Evolutionary conservation across 2,113 vertebrate species (phyloP).

Genomic region (Cryptomyrus ogoouensis): DNA sequence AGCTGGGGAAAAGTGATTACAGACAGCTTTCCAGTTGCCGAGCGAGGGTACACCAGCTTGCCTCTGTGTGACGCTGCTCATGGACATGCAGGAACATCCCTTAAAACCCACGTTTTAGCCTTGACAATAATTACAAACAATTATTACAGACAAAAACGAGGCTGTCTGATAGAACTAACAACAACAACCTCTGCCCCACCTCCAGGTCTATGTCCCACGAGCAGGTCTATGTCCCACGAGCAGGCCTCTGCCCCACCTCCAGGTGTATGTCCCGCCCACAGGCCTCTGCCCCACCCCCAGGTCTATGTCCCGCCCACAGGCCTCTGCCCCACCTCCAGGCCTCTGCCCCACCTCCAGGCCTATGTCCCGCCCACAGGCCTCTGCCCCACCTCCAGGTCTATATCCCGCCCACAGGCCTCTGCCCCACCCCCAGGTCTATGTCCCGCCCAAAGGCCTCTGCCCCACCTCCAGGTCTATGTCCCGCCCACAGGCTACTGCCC

Average conservation of each 20-base stretch:
- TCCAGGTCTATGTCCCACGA: neutral
- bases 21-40: neutral
- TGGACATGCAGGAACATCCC: neutral
- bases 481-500: no score
- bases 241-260: neutral
- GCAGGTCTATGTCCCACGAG: neutral
- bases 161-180: neutral
- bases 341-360: neutral
- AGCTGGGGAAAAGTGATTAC: neutral
- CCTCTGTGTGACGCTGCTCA: neutral
- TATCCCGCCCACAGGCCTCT: no score
- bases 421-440: no score
- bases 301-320: neutral
- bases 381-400: no score
- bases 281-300: neutral
- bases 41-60: neutral
- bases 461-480: no score
- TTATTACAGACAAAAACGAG: neutral
- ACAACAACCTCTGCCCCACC: neutral
- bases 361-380: neutral
- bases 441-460: no score
- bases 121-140: neutral
- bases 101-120: neutral
- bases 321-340: no score
- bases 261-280: neutral